Evolutionary conservation across 2,888 invertebrate species (phyloP).

Genomic region (Tenthredo mesomela): DNA sequence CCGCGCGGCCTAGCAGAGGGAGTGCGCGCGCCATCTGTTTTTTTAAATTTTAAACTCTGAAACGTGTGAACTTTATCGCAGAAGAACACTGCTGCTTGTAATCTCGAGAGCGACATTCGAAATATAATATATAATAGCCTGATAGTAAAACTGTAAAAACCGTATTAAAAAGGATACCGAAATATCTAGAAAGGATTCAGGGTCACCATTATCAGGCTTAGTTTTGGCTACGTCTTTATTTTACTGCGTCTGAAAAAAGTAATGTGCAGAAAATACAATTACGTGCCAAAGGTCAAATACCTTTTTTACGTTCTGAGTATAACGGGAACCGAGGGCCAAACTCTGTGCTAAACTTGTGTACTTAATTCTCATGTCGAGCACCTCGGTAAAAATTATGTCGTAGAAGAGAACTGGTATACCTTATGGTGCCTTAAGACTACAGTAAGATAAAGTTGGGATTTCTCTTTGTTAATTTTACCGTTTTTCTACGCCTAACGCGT

Average conservation of each 20-base stretch:
- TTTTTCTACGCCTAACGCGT: background rate
- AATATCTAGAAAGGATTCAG: background rate
- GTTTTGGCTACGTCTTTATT: background rate
- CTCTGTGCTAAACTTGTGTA: background rate
- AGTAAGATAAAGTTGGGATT: conserved; percentile 3
- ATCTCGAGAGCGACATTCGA: too few relatives aligned
- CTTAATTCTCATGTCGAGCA: conserved; percentile 2
- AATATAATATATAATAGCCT: too few relatives aligned
- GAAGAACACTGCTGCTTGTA: too few relatives aligned
- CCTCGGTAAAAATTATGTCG: conserved; percentile 11
- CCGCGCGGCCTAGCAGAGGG: too few relatives aligned
- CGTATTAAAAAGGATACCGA: background rate
- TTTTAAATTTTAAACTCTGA: too few relatives aligned
- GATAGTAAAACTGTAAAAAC: background rate
- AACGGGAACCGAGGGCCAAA: background rate
- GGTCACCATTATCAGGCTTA: background rate
- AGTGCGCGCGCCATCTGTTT: too few relatives aligned
- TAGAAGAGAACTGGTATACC: background rate
- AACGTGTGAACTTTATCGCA: too few relatives aligned
- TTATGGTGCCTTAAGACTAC: background rate
- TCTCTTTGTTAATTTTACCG: background rate
- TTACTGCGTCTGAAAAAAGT: background rate
- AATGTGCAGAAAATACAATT: background rate
- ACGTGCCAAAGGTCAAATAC: background rate
- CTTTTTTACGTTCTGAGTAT: background rate